Base-by-base conservation (phyloP, 2,888 invertebrate genomes). In the Gastracanthus pulcherrimus region DNA sequence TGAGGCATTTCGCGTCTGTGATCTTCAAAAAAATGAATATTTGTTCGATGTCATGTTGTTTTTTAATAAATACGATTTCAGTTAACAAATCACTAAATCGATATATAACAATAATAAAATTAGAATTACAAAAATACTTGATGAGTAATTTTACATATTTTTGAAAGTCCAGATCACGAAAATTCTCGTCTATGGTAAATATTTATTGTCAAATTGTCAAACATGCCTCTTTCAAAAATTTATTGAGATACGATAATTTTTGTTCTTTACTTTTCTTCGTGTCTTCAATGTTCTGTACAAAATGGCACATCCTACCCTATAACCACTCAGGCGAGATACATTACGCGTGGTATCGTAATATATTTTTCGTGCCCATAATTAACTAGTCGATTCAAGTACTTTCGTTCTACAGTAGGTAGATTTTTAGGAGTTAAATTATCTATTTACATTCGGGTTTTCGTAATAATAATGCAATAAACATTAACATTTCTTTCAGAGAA, bases 301-400 rank as follows among this genome's bases (percentile, higher is more conserved):
- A 88, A 91, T 91, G 91, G 91, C 91, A 91, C 91, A 87, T 89
- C 87, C 90, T 90, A 89, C 87, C 83, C 87, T 89, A 90, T 67
- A 48, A 82, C 55, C 85, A 85, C 85, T 88, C 85, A 87, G 83
- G 85, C 83, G 82, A 80, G 72, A 69, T 72, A 75, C 41, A 70
- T 45, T 76, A 76, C 80, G 72, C 16, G 29, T 75, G 11, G 26
- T 48, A 48, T 26, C 70, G 76, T 81, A 78, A 74, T 45, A 69
- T 76, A 76, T 29, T 58, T 67, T 72, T 79, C 48, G 80, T 83
- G 79, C 74, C 80, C 45, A 67, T 72, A 79, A 72, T 76, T 81
- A 83, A 80, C 74, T 85, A 84, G 80, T 81, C 48, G 60, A 79
- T 86, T 88, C 87, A 89, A 90, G 87, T 90, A 89, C 87, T 87